A percentile compares a stretch with the other conserved stretches of the same genome.
phyloP scores from a whole-genome alignment of 2,888 invertebrate genomes.

The Penaeus monodon region DNA sequence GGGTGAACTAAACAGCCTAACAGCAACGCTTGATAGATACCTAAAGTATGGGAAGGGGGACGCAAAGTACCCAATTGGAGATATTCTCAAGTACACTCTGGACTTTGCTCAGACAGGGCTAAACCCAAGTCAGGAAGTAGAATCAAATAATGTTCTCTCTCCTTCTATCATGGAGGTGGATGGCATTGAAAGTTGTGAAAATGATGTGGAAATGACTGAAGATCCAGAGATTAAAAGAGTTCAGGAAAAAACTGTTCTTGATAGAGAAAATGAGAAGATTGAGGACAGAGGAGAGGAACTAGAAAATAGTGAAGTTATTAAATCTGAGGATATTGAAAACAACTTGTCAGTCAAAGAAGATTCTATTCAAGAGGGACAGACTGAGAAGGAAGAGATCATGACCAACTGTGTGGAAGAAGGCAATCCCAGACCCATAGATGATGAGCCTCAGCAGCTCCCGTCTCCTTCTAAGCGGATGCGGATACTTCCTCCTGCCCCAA shows the following conservation, averaged over 20 bases:
- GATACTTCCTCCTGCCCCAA: constrained; percentile 57
- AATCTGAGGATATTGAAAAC: constrained; percentile 9
- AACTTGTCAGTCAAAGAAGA: constrained; percentile 10
- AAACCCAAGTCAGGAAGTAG: constrained; percentile 32
- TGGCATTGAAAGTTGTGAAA: constrained; percentile 50
- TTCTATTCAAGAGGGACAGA: neutral
- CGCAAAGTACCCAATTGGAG: constrained; percentile 70
- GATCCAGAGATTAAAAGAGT: neutral
- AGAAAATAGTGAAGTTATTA: neutral
- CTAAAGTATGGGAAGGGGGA: constrained; percentile 68
- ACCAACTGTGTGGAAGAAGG: constrained; percentile 14
- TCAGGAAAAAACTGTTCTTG: no score
- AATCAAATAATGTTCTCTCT: constrained; percentile 31
- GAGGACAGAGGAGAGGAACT: neutral
- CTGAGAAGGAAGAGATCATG: neutral
- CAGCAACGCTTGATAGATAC: constrained; percentile 51
- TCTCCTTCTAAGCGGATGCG: constrained; percentile 56
- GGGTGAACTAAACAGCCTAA: constrained; percentile 47
- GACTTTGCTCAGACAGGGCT: constrained; percentile 70
- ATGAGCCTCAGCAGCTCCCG: constrained; percentile 34
- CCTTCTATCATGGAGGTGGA: constrained; percentile 55
- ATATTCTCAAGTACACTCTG: constrained; percentile 70
- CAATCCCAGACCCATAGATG: constrained; percentile 12
- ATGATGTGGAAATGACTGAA: constrained; percentile 60
- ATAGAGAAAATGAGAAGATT: constrained; percentile 1